Conservation (phyloP, 2,113 vertebrate species). For the Mugil cephalus region DNA sequence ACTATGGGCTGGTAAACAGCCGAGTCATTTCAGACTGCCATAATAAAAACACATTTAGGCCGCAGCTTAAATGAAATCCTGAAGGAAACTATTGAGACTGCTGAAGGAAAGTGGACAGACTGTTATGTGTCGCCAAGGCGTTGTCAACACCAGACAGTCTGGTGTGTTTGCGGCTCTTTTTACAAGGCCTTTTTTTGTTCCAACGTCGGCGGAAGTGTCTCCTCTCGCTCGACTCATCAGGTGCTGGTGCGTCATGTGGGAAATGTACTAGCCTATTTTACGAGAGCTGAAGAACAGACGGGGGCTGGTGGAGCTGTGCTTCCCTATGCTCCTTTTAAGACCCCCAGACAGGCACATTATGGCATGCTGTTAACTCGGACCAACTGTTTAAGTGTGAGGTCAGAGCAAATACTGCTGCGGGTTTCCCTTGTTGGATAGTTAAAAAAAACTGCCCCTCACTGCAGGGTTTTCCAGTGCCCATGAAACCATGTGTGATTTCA, state of each 20-base stretch:
- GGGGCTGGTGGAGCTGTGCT: conserved; percentile 18
- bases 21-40: conserved; percentile 58
- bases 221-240: conserved; percentile 56
- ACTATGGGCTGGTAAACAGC: conserved; percentile 54
- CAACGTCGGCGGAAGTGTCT: conserved; percentile 63
- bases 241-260: conserved; percentile 60
- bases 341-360: conserved; percentile 36
- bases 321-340: conserved; percentile 8
- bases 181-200: conserved; percentile 48
- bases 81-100: conserved; percentile 54
- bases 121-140: conserved; percentile 62
- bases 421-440: conserved; percentile 31
- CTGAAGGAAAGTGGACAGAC: conserved; percentile 50
- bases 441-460: not conserved
- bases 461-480: not conserved
- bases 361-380: conserved; percentile 39
- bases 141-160: conserved; percentile 76
- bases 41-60: conserved; percentile 69
- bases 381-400: conserved; percentile 52
- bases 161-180: conserved; percentile 69
- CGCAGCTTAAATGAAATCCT: conserved; percentile 59
- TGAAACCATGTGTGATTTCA: conserved; percentile 8
- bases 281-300: conserved; percentile 26
- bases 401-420: conserved; percentile 52
- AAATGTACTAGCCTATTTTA: conserved; percentile 54